A percentile compares a stretch with the other conserved stretches of the same genome.
Conservation (phyloP, 2,888 invertebrate genomes). For the Hesperia comma region DNA sequence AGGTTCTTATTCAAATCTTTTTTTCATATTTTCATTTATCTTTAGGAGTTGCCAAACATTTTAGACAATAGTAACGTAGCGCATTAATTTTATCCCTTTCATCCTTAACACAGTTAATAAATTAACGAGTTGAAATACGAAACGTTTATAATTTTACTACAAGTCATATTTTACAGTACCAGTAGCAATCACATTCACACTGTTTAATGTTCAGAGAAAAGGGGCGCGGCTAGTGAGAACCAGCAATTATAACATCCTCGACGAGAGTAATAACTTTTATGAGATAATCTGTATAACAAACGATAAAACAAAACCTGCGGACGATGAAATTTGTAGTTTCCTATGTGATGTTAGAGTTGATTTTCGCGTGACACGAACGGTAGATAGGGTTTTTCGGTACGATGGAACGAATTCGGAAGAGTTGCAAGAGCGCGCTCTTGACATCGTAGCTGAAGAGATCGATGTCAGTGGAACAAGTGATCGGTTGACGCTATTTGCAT, state of each 20-base stretch:
- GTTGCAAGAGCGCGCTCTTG: slow-evolving; percentile 35
- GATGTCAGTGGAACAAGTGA: slow-evolving; percentile 39
- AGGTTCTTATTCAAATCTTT: not conserved
- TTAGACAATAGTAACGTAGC: not conserved
- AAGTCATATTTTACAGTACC: slow-evolving; percentile 29
- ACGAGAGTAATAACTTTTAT: slow-evolving; percentile 37
- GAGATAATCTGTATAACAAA: slow-evolving; percentile 35
- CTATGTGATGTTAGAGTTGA: slow-evolving; percentile 4
- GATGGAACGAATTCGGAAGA: slow-evolving; percentile 25
- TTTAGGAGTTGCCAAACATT: slow-evolving; percentile 5
- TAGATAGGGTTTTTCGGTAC: slow-evolving; percentile 12
- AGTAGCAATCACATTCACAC: slow-evolving; percentile 35
- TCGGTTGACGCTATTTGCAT: slow-evolving; percentile 36
- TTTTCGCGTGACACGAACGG: not conserved
- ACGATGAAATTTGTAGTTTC: not conserved
- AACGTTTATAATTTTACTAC: slow-evolving; percentile 25
- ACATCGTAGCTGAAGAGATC: slow-evolving; percentile 35
- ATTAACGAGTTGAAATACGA: slow-evolving; percentile 10
- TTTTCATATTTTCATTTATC: not conserved
- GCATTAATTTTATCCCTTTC: not conserved
- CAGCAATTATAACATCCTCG: slow-evolving; percentile 37
- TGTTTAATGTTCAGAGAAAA: slow-evolving; percentile 31
- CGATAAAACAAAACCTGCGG: slow-evolving; percentile 1
- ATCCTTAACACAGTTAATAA: not conserved
- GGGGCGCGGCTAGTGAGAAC: slow-evolving; percentile 34